phyloP scores from a whole-genome alignment of 1,140 invertebrate genomes.

The Venustaconcha ellipsiformis region DNA sequence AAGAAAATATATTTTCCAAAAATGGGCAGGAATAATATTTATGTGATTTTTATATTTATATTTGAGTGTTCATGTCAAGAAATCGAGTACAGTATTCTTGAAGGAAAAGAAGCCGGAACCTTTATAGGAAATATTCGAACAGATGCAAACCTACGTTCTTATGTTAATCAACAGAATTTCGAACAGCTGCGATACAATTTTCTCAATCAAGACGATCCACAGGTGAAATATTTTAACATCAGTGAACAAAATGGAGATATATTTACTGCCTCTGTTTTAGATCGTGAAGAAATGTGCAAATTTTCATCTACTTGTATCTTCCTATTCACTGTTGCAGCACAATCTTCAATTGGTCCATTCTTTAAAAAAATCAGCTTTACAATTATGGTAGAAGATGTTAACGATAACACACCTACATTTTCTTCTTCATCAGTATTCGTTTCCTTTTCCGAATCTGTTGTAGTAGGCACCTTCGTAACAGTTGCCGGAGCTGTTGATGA shows the following conservation, averaged over 20 bases:
- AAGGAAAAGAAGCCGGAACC: conserved; percentile 14
- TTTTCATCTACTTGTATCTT: conserved; percentile 37
- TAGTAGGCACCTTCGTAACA: conserved; percentile 7
- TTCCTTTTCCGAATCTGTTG: conserved; percentile 18
- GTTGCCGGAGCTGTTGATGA: conserved; percentile 26
- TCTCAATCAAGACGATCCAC: neutral
- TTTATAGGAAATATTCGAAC: conserved; percentile 23
- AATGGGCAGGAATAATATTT: no score
- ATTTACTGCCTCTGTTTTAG: conserved; percentile 32
- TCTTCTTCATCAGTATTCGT: neutral
- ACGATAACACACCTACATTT: conserved; percentile 33
- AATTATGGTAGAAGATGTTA: conserved; percentile 25
- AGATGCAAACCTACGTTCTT: conserved; percentile 1
- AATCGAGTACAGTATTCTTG: conserved; percentile 3
- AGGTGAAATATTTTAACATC: conserved; percentile 11
- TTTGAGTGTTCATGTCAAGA: no score
- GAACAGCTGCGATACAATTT: neutral
- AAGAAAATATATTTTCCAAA: no score
- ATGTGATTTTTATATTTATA: no score
- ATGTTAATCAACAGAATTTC: conserved; percentile 6
- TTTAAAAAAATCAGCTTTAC: conserved; percentile 20
- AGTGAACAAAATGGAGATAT: conserved; percentile 13
- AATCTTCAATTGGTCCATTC: conserved; percentile 10
- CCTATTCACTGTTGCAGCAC: conserved; percentile 45
- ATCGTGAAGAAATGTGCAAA: conserved; percentile 48